phyloP scores from a whole-genome alignment of 1,140 invertebrate genomes.

The Seison nebaliae region DNA sequence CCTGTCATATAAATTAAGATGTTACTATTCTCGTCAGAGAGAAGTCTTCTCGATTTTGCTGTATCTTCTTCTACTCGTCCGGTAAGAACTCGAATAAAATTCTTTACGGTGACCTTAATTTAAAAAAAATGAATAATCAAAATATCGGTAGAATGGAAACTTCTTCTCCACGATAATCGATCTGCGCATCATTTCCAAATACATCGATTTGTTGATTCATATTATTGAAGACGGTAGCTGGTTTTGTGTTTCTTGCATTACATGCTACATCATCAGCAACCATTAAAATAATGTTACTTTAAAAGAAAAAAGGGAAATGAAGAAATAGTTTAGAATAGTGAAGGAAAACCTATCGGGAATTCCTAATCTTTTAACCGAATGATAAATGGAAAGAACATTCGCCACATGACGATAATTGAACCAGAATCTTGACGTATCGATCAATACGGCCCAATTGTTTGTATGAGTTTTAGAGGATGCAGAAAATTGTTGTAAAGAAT shows the following conservation, averaged over 20 bases:
- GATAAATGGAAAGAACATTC: slow-evolving; percentile 87
- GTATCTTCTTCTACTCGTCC: slow-evolving; percentile 62
- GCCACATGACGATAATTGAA: slow-evolving; percentile 98
- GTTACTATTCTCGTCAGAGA: slow-evolving; percentile 87
- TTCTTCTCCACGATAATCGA: slow-evolving; percentile 92
- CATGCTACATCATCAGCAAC: slow-evolving; percentile 98
- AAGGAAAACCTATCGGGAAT: slow-evolving; percentile 52
- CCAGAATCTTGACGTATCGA: slow-evolving; percentile 93
- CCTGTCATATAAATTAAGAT: slow-evolving; percentile 64
- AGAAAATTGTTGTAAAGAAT: neutral
- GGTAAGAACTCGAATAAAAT: slow-evolving; percentile 78
- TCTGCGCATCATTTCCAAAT: slow-evolving; percentile 95
- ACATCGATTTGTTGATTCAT: slow-evolving; percentile 91
- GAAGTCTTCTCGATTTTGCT: slow-evolving; percentile 66
- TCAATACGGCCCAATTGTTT: slow-evolving; percentile 95
- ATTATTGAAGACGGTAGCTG: slow-evolving; percentile 85
- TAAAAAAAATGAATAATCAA: slow-evolving; percentile 26
- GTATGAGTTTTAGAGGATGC: slow-evolving; percentile 29
- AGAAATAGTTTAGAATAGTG: neutral
- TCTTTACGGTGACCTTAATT: slow-evolving; percentile 94
- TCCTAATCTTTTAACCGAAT: slow-evolving; percentile 79
- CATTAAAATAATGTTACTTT: slow-evolving; percentile 62
- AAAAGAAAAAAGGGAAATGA: slow-evolving; percentile 1
- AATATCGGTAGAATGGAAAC: slow-evolving; percentile 30
- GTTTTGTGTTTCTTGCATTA: slow-evolving; percentile 78